These are phyloP conservation scores for Cygnus atratus DNA, from an alignment of 2,113 vertebrate genomes.

Conservation along the genomic window DNA sequence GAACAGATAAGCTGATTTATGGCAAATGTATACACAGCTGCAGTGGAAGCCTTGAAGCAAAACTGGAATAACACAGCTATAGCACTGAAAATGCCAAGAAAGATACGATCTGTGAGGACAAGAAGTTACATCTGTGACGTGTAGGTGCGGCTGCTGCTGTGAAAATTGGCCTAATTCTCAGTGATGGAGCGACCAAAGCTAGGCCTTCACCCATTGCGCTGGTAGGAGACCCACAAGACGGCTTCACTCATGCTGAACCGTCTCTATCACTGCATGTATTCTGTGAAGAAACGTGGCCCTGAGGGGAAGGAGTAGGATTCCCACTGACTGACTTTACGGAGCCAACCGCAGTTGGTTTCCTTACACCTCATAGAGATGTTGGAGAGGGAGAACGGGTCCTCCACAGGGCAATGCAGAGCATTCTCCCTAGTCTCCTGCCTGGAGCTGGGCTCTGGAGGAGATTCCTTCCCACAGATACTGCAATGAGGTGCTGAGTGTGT, in stretches of 20 bases:
- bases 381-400: neutral
- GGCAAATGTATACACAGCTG: slow-evolving; percentile 38
- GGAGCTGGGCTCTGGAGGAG: neutral
- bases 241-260: neutral
- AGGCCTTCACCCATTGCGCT: neutral
- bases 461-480: too few species aligned
- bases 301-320: neutral
- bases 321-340: neutral
- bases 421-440: neutral
- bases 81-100: neutral
- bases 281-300: neutral
- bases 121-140: neutral
- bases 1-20: slow-evolving; percentile 46
- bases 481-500: neutral
- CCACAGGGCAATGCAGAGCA: neutral
- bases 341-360: neutral
- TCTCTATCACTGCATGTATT: neutral
- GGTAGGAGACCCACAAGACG: neutral
- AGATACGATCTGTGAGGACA: neutral
- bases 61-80: slow-evolving; percentile 9
- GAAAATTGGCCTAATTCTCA: neutral
- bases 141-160: neutral
- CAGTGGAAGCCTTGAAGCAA: slow-evolving; percentile 38
- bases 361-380: too few species aligned
- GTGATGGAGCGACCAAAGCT: neutral